Evolutionary conservation across 2,113 vertebrate genomes (phyloP).

Genomic region (Hydropotes inermis): DNA sequence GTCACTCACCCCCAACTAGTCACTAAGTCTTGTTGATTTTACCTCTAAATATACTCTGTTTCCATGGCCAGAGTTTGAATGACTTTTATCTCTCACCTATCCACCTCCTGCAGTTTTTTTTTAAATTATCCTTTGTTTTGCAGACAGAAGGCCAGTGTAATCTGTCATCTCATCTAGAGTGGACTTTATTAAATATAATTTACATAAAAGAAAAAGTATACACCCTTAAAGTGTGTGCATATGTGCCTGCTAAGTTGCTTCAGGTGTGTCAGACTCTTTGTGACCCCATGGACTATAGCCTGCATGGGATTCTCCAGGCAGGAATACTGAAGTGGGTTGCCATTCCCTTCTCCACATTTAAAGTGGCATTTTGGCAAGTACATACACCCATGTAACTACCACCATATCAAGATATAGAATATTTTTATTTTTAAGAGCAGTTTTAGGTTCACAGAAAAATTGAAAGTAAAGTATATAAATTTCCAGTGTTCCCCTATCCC

Average conservation of each 20-base stretch:
- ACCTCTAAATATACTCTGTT: neutral
- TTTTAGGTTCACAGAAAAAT: neutral
- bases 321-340: neutral
- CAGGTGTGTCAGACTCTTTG: neutral
- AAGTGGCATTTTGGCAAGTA: neutral
- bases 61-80: neutral
- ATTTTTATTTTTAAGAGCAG: neutral
- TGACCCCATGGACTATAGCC: neutral
- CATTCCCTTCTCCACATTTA: neutral
- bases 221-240: neutral
- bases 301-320: neutral
- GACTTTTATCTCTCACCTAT: neutral
- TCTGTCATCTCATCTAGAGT: neutral
- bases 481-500: neutral
- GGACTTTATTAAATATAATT: neutral
- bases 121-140: neutral
- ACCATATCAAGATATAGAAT: neutral
- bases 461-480: neutral
- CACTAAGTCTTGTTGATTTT: neutral
- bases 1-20: neutral
- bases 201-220: neutral
- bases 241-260: neutral
- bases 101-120: neutral
- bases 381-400: neutral
- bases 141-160: neutral